These are phyloP conservation scores for Melanerpes formicivorus DNA, from an alignment of 2,113 vertebrate species.

Conservation along the genomic window DNA sequence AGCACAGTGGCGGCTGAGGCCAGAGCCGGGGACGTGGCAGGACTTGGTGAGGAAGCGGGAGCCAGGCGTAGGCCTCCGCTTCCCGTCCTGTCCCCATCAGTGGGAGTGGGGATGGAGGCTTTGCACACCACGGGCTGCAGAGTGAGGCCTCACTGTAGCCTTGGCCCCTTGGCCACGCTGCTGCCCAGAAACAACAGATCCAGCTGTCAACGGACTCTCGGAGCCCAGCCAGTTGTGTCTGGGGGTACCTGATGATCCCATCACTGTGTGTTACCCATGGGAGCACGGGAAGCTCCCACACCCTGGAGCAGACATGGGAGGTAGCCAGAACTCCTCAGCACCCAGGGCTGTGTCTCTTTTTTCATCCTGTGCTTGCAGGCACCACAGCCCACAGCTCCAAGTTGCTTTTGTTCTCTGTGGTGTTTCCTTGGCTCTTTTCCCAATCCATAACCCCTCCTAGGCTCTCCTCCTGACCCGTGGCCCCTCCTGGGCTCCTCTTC, in stretches of 20 bases:
- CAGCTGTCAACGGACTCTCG: not conserved
- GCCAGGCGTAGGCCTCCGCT: not conserved
- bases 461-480: not conserved
- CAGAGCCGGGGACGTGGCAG: not conserved
- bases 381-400: rapidly evolving
- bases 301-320: not conserved
- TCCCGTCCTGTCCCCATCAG: not conserved
- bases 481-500: not conserved
- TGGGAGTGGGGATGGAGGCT: not conserved
- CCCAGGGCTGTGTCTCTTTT: rapidly evolving
- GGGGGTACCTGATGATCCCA: rapidly evolving
- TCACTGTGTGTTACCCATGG: rapidly evolving
- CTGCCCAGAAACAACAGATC: not conserved
- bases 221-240: not conserved
- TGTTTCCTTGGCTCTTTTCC: not conserved
- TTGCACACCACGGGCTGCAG: not conserved
- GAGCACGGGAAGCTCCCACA: not conserved
- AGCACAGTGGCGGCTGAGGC: rapidly evolving
- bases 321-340: rapidly evolving
- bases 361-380: rapidly evolving
- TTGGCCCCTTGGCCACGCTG: not conserved
- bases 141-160: not conserved
- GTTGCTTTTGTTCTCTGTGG: not conserved
- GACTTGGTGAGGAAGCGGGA: not conserved
- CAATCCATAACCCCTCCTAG: not conserved